Evolutionary conservation across 2,888 invertebrate genomes (phyloP).

Genomic region (Argyresthia albistria): DNA sequence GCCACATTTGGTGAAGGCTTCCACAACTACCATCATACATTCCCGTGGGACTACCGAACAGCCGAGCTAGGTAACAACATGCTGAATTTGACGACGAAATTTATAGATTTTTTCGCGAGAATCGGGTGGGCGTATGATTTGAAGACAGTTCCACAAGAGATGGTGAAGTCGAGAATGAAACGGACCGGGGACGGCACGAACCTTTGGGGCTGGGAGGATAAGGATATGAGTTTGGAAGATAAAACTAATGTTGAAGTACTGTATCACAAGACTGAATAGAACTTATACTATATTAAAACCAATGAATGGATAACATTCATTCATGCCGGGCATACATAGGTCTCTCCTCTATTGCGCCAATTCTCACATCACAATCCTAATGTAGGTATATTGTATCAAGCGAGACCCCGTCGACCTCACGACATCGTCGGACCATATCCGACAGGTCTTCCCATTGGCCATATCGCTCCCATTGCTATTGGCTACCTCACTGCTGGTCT

Average conservation of each 20-base stretch:
- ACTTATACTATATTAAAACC: too few species aligned
- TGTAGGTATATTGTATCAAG: too few species aligned
- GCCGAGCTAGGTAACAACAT: slow-evolving; percentile 34
- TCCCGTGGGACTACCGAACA: slow-evolving; percentile 39
- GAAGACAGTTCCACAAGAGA: slow-evolving; percentile 23
- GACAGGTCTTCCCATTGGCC: too few species aligned
- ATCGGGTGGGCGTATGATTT: slow-evolving; percentile 40
- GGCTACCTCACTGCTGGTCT: too few species aligned
- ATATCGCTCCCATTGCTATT: too few species aligned
- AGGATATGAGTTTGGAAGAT: slow-evolving; percentile 1
- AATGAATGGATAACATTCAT: too few species aligned
- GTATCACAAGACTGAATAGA: too few species aligned
- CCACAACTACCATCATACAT: slow-evolving; percentile 39
- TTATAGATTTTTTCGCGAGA: slow-evolving; percentile 35
- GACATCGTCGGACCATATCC: too few species aligned
- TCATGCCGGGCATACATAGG: too few species aligned
- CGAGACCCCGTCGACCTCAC: too few species aligned
- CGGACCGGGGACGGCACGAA: slow-evolving; percentile 33
- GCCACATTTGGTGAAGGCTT: slow-evolving; percentile 34
- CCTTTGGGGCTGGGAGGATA: slow-evolving; percentile 16
- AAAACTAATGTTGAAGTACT: not conserved
- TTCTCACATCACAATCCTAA: too few species aligned
- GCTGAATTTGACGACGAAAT: slow-evolving; percentile 28
- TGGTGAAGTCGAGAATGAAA: slow-evolving; percentile 19
- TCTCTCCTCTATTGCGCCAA: too few species aligned